Evolutionary conservation across 2,797 vertebrate species (phyloP).

Genomic region (Tachyglossus aculeatus): DNA sequence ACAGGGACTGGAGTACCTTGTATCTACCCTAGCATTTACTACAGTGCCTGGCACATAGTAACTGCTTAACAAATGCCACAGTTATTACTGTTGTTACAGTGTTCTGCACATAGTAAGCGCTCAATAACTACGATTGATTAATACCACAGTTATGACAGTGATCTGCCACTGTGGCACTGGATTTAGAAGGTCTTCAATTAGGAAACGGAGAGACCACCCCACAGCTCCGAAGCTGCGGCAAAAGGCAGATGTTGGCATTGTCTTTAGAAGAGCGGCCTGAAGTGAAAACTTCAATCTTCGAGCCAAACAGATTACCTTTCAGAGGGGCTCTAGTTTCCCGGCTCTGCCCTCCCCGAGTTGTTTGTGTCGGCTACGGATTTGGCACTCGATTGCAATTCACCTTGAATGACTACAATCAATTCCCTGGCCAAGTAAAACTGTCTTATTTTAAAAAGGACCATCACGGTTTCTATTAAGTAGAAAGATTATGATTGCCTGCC

Average conservation of each 20-base stretch:
- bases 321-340: constrained; percentile 15
- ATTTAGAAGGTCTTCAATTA: not conserved
- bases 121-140: too few relatives aligned
- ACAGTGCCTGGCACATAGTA: too few relatives aligned
- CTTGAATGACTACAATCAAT: constrained; percentile 89
- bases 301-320: constrained; percentile 42
- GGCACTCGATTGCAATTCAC: constrained; percentile 73
- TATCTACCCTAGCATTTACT: too few relatives aligned
- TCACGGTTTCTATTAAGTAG: constrained; percentile 86
- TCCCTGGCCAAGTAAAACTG: constrained; percentile 80
- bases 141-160: too few relatives aligned
- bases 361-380: constrained; percentile 71
- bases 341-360: constrained; percentile 51
- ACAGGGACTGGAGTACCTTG: too few relatives aligned
- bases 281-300: constrained; percentile 23
- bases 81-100: too few relatives aligned
- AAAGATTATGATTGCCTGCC: constrained; percentile 75
- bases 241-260: constrained; percentile 1
- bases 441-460: constrained; percentile 79
- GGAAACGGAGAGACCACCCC: not conserved
- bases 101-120: too few relatives aligned
- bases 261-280: not conserved
- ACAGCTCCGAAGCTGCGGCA: fast-evolving
- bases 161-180: not conserved
- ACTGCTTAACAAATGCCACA: too few relatives aligned